Conservation (phyloP, 2,888 invertebrate species). For the Chymomyza procnemis region DNA sequence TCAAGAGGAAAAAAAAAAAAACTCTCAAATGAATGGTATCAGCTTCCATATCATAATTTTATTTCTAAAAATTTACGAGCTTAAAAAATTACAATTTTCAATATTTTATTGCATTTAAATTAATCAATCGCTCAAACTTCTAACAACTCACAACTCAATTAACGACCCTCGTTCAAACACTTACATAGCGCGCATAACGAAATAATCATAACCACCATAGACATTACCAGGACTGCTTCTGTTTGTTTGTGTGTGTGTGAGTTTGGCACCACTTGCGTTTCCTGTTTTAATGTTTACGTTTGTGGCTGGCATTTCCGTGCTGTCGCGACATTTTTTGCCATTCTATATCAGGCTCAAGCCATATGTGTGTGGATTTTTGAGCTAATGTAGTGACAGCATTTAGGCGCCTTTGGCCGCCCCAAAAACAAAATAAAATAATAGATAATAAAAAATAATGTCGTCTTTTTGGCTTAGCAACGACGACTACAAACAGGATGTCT, state of each 20-base stretch:
- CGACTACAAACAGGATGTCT: background rate
- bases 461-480: constrained; percentile 53
- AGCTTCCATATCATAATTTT: too few relatives aligned
- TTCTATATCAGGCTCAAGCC: background rate
- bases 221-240: constrained; percentile 41
- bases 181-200: constrained; percentile 38
- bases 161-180: background rate
- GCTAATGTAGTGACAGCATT: constrained; percentile 66
- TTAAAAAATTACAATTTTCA: too few relatives aligned
- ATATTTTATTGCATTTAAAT: too few relatives aligned
- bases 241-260: constrained; percentile 31
- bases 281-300: constrained; percentile 69
- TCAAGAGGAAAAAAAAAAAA: too few relatives aligned
- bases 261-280: constrained; percentile 66
- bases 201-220: constrained; percentile 69
- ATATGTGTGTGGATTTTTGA: constrained; percentile 48
- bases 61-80: too few relatives aligned
- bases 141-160: too few relatives aligned
- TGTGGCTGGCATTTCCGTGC: constrained; percentile 50
- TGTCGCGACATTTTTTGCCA: background rate
- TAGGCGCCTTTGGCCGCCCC: constrained; percentile 38
- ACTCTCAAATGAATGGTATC: too few relatives aligned
- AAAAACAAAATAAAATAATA: constrained; percentile 49
- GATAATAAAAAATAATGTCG: constrained; percentile 74
- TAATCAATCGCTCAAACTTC: too few relatives aligned